A percentile compares a stretch with the other conserved stretches of the same genome.
Evolutionary conservation across 2,797 vertebrate species (phyloP).

Genomic region (Hemitrygon akajei): DNA sequence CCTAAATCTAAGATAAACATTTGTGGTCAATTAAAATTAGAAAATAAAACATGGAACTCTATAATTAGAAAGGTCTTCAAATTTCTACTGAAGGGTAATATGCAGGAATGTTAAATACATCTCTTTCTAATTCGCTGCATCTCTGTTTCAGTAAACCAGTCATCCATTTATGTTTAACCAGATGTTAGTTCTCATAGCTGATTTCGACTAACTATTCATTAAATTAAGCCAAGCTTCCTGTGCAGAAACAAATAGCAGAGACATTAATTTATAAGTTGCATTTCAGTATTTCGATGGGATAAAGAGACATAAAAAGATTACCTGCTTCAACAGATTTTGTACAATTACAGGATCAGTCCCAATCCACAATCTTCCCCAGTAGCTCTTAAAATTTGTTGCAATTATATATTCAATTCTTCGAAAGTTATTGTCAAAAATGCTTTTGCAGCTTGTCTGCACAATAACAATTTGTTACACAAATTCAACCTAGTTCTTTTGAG

Average conservation of each 20-base stretch:
- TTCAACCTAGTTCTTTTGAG: not conserved
- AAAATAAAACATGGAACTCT: not conserved
- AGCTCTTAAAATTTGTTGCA: not conserved
- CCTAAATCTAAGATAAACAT: not conserved
- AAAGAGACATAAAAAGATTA: not conserved
- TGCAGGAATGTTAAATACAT: not conserved
- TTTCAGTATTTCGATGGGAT: not conserved
- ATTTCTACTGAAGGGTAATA: not conserved
- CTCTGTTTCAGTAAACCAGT: not conserved
- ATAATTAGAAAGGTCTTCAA: not conserved
- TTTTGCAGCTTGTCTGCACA: not conserved
- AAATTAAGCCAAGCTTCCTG: not conserved
- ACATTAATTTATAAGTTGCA: not conserved
- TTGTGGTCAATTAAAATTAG: not conserved
- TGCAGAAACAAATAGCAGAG: not conserved
- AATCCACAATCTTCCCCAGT: not conserved
- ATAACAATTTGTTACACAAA: not conserved
- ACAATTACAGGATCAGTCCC: not conserved
- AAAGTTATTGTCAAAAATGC: not conserved
- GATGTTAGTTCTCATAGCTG: not conserved
- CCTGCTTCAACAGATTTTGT: not conserved
- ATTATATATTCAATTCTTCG: not conserved
- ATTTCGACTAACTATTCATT: not conserved
- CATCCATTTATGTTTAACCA: not conserved
- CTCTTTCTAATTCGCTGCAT: not conserved